Evolutionary conservation across 2,888 invertebrate species (phyloP).

Genomic region (Papilio gigon): DNA sequence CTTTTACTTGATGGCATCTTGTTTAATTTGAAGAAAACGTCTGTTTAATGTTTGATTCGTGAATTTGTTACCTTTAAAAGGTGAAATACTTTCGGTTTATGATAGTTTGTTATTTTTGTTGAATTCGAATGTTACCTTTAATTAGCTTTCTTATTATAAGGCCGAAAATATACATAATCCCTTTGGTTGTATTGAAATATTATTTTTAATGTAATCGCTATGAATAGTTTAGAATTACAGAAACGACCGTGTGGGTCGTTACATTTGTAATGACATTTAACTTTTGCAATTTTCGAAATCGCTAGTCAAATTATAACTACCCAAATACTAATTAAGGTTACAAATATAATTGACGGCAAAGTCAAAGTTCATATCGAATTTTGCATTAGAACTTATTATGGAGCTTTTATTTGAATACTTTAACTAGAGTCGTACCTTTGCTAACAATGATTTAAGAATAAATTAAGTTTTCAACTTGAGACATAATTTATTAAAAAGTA

Average conservation of each 20-base stretch:
- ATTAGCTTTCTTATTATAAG: too few relatives aligned
- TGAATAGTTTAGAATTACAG: not conserved
- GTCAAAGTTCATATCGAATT: slow-evolving; percentile 11
- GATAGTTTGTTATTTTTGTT: too few relatives aligned
- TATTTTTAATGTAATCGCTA: not conserved
- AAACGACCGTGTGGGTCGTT: not conserved
- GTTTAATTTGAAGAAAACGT: not conserved
- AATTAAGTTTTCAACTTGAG: not conserved
- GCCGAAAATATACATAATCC: not conserved
- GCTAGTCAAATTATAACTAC: slow-evolving; percentile 49
- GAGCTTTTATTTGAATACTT: slow-evolving; percentile 11
- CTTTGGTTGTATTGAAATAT: not conserved
- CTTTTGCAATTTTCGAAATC: slow-evolving; percentile 2
- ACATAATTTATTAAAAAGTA: not conserved
- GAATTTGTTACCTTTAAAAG: too few relatives aligned
- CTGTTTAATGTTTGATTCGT: too few relatives aligned
- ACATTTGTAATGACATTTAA: slow-evolving; percentile 9
- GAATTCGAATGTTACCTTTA: too few relatives aligned
- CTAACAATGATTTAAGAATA: not conserved
- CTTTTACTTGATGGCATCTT: not conserved
- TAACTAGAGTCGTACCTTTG: not conserved
- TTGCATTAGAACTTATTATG: slow-evolving; percentile 7
- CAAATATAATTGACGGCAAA: slow-evolving; percentile 3
- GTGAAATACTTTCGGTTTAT: too few relatives aligned
- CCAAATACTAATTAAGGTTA: not conserved